A percentile compares a stretch with the other conserved stretches of the same genome.
Evolutionary conservation across 2,113 vertebrate species (phyloP).

Genomic region (Eurypyga helias): DNA sequence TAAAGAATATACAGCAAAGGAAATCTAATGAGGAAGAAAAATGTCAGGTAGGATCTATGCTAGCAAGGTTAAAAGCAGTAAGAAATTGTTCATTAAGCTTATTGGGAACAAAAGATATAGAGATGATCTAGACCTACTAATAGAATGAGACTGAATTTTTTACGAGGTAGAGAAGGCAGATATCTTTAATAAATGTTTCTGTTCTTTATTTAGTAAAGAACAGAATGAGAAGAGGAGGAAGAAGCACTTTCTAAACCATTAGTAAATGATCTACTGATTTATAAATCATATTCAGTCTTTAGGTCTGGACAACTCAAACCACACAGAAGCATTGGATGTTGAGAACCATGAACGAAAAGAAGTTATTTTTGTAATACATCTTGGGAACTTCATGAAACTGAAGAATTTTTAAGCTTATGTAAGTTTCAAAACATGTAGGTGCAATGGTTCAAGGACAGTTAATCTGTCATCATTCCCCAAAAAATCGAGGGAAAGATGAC

Average conservation of each 20-base stretch:
- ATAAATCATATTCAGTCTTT: not conserved
- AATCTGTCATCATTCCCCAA: not conserved
- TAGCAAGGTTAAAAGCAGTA: not conserved
- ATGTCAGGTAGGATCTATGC: not conserved
- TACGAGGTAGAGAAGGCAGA: not conserved
- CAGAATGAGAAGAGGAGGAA: not conserved
- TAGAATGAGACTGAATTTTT: not conserved
- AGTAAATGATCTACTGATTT: not conserved
- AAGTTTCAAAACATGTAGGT: not conserved
- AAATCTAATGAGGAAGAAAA: not conserved
- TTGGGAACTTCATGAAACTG: not conserved
- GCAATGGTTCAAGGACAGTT: not conserved
- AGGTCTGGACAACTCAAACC: not conserved
- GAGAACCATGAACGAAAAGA: not conserved
- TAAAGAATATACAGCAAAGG: not conserved
- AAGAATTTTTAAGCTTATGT: not conserved
- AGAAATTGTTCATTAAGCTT: not conserved
- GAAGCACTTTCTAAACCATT: not conserved
- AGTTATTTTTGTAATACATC: not conserved
- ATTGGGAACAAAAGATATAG: not conserved
- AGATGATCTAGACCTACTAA: not conserved
- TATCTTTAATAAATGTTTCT: not conserved
- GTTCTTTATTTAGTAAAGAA: not conserved
- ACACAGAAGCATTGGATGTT: not conserved
- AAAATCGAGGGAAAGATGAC: not conserved